Percentiles rank a stretch among this genome's conserved stretches.
Evolutionary conservation across 2,888 invertebrate genomes (phyloP).

Genomic region (Brachynemurus nebulosus): DNA sequence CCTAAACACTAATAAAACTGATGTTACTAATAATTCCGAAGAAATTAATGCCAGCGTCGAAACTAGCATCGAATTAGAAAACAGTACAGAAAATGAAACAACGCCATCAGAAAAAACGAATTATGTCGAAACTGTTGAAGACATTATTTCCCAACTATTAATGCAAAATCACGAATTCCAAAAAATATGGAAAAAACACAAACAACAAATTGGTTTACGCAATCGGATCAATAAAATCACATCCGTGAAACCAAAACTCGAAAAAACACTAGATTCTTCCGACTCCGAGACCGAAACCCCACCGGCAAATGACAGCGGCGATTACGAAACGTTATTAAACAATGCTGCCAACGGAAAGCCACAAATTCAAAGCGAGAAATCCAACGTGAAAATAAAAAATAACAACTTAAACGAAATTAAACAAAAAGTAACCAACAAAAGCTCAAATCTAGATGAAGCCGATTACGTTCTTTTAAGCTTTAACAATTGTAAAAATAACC

Average conservation of each 20-base stretch:
- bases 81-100: slow-evolving; percentile 10
- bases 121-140: slow-evolving; percentile 43
- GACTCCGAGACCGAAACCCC: slow-evolving; percentile 6
- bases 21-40: slow-evolving; percentile 18
- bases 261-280: slow-evolving; percentile 8
- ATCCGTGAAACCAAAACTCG: slow-evolving; percentile 8
- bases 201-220: slow-evolving; percentile 34
- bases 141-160: slow-evolving; percentile 68
- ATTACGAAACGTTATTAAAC: slow-evolving; percentile 13
- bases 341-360: background rate
- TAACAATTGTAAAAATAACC: background rate
- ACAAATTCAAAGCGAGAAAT: background rate
- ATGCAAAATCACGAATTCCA: slow-evolving; percentile 75
- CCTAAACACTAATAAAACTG: slow-evolving; percentile 16
- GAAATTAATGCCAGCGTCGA: slow-evolving; percentile 6
- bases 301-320: slow-evolving; percentile 15
- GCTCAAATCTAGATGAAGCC: slow-evolving; percentile 4
- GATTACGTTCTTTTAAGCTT: background rate
- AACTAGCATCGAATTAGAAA: background rate
- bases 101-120: background rate
- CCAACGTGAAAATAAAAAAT: slow-evolving; percentile 5
- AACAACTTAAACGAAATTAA: background rate
- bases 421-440: background rate
- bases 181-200: slow-evolving; percentile 59
- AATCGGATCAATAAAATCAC: slow-evolving; percentile 29